Conservation (phyloP, 2,888 invertebrate genomes). For the Cantharis flavilabris region DNA sequence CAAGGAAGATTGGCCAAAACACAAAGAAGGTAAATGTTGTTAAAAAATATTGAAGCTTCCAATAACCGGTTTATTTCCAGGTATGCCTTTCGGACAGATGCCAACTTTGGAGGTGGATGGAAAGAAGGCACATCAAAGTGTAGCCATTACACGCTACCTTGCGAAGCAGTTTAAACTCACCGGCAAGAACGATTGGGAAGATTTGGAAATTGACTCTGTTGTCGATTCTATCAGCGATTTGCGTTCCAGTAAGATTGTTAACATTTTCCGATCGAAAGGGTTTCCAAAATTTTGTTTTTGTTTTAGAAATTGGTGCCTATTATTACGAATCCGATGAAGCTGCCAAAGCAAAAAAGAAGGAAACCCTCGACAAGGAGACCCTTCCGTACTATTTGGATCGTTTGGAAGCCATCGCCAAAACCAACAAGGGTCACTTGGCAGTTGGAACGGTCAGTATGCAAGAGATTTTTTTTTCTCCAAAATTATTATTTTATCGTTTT, state of each 20-base stretch:
- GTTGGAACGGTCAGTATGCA: constrained; percentile 22
- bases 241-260: constrained; percentile 59
- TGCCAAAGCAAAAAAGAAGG: constrained; percentile 58
- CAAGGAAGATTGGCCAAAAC: constrained; percentile 45
- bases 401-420: constrained; percentile 61
- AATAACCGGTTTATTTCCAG: constrained; percentile 44
- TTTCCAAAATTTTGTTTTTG: not conserved
- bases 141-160: constrained; percentile 65
- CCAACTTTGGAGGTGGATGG: constrained; percentile 68
- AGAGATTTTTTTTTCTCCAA: not conserved
- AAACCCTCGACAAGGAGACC: constrained; percentile 55
- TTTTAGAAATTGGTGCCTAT: constrained; percentile 58
- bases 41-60: not conserved
- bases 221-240: constrained; percentile 67
- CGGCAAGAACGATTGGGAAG: constrained; percentile 64
- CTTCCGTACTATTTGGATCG: constrained; percentile 63
- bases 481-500: constrained; percentile 26
- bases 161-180: constrained; percentile 63
- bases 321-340: constrained; percentile 60
- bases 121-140: constrained; percentile 63
- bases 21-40: constrained; percentile 45
- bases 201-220: constrained; percentile 65
- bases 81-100: constrained; percentile 67
- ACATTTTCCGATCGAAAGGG: not conserved
- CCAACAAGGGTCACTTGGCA: constrained; percentile 64